These are phyloP conservation scores for Geotrypetes seraphini DNA, from an alignment of 2,797 vertebrate genomes.

Conservation along the genomic window DNA sequence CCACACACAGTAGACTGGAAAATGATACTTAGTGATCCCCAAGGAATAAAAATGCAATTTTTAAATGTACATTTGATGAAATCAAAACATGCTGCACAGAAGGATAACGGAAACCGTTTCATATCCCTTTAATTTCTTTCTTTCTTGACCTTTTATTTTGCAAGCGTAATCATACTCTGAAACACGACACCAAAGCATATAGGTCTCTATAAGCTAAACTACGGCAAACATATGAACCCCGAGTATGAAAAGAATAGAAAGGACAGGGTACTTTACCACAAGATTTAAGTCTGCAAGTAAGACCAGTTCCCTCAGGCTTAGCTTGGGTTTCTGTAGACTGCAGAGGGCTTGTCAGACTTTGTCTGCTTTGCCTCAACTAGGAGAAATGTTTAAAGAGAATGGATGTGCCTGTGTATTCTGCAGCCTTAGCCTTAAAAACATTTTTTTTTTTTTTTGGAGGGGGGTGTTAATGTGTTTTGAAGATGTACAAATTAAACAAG, in stretches of 20 bases:
- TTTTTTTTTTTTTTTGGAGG: too few species aligned
- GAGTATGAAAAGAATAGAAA: constrained; percentile 11
- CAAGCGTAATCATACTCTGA: constrained; percentile 37
- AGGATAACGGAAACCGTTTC: constrained; percentile 22
- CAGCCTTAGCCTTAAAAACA: constrained; percentile 19
- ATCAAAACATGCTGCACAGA: constrained; percentile 35
- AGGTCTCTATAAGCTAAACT: constrained; percentile 12
- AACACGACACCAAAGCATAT: constrained; percentile 24
- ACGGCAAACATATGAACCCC: constrained; percentile 11
- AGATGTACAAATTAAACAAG: constrained; percentile 11
- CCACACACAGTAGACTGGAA: too few species aligned
- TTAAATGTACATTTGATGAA: too few species aligned
- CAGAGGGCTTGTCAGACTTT: constrained; percentile 14
- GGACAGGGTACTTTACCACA: constrained; percentile 39
- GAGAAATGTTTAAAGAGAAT: constrained; percentile 37
- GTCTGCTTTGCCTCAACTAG: constrained; percentile 32
- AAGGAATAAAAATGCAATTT: not conserved
- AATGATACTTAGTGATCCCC: not conserved
- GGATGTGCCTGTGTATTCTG: constrained; percentile 18
- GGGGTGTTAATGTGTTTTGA: too few species aligned
- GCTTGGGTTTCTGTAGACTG: constrained; percentile 13
- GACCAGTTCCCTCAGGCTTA: constrained; percentile 32
- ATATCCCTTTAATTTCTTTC: constrained; percentile 21
- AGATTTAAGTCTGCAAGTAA: constrained; percentile 26
- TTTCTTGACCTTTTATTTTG: not conserved